Base-by-base conservation (phyloP, 2,888 invertebrate species). In the Leucozona laternaria region DNA sequence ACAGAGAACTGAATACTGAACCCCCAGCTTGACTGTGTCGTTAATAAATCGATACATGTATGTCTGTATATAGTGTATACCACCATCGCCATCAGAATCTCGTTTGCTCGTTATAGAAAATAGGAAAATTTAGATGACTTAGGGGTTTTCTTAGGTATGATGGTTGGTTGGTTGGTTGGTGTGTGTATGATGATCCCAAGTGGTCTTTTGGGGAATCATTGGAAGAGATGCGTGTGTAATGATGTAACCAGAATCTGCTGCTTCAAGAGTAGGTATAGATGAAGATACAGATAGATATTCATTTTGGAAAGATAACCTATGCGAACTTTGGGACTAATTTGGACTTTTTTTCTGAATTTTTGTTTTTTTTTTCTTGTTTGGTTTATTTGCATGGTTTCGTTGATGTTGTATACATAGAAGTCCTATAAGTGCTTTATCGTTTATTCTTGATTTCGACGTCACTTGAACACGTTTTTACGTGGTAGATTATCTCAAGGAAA, bases 131-230 rank as follows among this genome's bases (percentile, higher is more conserved):
- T 53, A 68, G 22, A 68, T 60, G 60, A 60, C 60, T 60, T 40
- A 15, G 37, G 40, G 60, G 40, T 22, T 22, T 60, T 17, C 34
- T 58, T 7, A 25, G 28, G 15, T n/a, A 2, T 28, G 10, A 25
- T 1, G 6, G 31, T 28, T 28, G 11, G 3, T n/a, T n/a, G n/a
- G 20, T 4, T 20, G n/a, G 15, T 11, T 68, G 66, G 34, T 34
- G 34, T n/a, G 13, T 5, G 13, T n/a, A n/a, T n/a, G n/a, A n/a
- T 20, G 22, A 68, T 34, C 50, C n/a, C 37, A 68, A 68, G 68
- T 68, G 68, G 68, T 68, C 68, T 68, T 53, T 50, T 53, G 68
- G 68, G 68, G 68, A 68, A 68, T 68, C 50, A 68, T 53, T 60
- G 60, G 15, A 4, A 40, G 53, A 53, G 53, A 53, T 64, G 43